These are phyloP conservation scores for Adela reaumurella DNA, from an alignment of 2,888 invertebrate genomes.

Conservation along the genomic window DNA sequence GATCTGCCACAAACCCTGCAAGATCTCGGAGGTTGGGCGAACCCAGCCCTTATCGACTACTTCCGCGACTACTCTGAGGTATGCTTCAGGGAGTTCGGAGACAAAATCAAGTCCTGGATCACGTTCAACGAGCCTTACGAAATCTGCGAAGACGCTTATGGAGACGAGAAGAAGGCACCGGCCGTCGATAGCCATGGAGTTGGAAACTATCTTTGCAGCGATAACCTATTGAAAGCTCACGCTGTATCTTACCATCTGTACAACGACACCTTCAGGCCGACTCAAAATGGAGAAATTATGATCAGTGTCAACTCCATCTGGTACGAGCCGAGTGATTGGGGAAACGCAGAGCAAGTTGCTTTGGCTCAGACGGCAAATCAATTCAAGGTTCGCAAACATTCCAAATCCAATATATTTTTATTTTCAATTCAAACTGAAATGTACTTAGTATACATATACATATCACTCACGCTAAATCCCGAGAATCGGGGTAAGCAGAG, in stretches of 20 bases:
- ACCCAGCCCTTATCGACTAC: conserved; percentile 49
- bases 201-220: conserved; percentile 62
- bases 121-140: conserved; percentile 67
- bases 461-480: no score
- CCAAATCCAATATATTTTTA: not conserved
- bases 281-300: conserved; percentile 54
- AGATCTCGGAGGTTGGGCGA: conserved; percentile 55
- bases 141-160: conserved; percentile 52
- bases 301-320: conserved; percentile 53
- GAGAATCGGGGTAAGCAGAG: no score
- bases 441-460: no score
- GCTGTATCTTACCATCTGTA: conserved; percentile 64
- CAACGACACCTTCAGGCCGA: conserved; percentile 52
- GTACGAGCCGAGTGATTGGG: conserved; percentile 45
- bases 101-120: conserved; percentile 62
- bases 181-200: conserved; percentile 52
- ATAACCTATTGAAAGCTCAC: conserved; percentile 64
- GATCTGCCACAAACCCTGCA: conserved; percentile 60
- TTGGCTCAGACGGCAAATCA: conserved; percentile 49
- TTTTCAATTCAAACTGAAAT: no score
- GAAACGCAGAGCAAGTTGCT: conserved; percentile 34
- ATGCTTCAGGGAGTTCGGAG: conserved; percentile 53
- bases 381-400: conserved; percentile 32
- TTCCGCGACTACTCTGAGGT: conserved; percentile 55
- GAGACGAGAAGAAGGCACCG: conserved; percentile 49